Conservation (phyloP, 1,140 invertebrate genomes). For the Nasonia longicornis region DNA sequence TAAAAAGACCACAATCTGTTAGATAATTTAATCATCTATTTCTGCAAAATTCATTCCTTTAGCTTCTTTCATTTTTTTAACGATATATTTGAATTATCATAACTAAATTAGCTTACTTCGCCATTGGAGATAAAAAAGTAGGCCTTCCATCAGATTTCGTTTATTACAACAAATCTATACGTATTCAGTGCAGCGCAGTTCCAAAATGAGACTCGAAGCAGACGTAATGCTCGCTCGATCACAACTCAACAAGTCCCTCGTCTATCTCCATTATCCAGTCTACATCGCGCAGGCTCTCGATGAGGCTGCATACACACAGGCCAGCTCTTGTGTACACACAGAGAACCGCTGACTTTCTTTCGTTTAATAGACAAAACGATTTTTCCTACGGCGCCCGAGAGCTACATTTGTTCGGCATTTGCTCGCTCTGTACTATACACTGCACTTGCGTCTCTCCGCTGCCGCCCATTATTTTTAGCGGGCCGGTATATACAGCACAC, state of each 20-base stretch:
- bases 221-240: neutral
- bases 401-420: constrained; percentile 31
- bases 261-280: neutral
- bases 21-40: too few species aligned
- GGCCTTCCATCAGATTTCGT: neutral
- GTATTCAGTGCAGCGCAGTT: neutral
- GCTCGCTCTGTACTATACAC: constrained; percentile 1
- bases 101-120: neutral
- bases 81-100: too few species aligned
- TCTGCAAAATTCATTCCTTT: too few species aligned
- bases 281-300: neutral
- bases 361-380: constrained; percentile 6
- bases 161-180: neutral
- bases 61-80: too few species aligned
- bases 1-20: too few species aligned
- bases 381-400: constrained; percentile 24
- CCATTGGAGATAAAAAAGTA: neutral
- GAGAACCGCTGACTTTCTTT: constrained; percentile 28
- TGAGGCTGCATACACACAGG: neutral
- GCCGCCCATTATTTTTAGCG: constrained; percentile 35
- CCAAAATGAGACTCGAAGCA: neutral
- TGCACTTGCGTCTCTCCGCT: constrained; percentile 30
- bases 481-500: constrained; percentile 17
- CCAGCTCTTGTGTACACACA: neutral
- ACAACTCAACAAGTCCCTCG: constrained; percentile 4